Conservation (phyloP, 2,797 vertebrate species). For the Alouatta caraya region DNA sequence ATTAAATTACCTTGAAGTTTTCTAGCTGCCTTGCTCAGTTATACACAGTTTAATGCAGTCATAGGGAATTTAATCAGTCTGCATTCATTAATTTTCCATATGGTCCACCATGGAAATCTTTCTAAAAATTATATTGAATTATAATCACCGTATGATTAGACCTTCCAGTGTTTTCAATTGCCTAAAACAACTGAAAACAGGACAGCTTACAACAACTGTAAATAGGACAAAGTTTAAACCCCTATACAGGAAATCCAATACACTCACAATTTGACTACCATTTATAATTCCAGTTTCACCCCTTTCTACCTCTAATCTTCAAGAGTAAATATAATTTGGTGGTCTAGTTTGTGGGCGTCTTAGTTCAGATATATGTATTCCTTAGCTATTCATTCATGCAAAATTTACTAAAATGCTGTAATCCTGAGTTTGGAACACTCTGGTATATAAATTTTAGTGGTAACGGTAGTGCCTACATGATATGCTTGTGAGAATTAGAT, state of each 20-base stretch:
- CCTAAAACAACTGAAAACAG: too few species aligned
- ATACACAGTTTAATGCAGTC: background rate
- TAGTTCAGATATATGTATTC: background rate
- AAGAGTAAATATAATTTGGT: background rate
- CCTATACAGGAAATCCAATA: background rate
- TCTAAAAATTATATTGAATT: background rate
- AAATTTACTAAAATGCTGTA: background rate
- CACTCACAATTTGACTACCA: background rate
- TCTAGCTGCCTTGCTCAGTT: background rate
- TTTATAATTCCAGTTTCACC: background rate
- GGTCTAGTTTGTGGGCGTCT: background rate
- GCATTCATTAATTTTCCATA: conserved; percentile 1
- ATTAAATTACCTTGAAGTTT: conserved; percentile 40
- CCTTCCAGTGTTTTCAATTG: background rate
- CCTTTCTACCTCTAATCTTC: background rate
- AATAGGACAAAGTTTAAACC: background rate
- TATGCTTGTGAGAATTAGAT: background rate
- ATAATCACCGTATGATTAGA: background rate
- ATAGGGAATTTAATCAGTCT: conserved; percentile 29
- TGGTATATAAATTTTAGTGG: background rate
- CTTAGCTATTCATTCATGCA: background rate
- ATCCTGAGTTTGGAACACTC: background rate
- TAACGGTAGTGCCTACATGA: background rate
- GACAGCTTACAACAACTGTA: too few species aligned
- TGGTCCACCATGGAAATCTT: background rate